Conservation (phyloP, 2,797 vertebrate species). For the Falco cherrug region DNA sequence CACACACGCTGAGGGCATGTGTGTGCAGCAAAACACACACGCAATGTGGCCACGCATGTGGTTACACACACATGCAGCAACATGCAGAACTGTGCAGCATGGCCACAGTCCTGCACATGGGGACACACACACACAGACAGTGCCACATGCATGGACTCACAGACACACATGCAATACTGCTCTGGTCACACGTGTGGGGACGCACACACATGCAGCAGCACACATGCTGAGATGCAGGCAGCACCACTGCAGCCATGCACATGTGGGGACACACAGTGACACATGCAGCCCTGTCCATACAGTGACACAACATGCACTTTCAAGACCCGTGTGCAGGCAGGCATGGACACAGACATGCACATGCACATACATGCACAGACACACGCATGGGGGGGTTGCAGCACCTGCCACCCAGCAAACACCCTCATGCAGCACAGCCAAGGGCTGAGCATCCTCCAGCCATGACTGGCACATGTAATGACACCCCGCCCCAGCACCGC, state of each 20-base stretch:
- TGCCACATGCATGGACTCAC: fast-evolving
- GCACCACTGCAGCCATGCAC: not conserved
- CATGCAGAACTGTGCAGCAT: fast-evolving
- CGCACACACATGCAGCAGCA: fast-evolving
- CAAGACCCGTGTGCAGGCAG: fast-evolving
- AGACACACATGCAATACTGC: not conserved
- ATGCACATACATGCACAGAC: too few relatives aligned
- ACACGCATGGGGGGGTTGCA: not conserved
- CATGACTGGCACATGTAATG: fast-evolving
- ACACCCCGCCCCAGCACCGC: not conserved
- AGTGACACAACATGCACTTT: not conserved
- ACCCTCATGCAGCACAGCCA: fast-evolving
- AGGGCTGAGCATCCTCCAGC: not conserved
- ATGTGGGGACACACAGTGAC: not conserved
- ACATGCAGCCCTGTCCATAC: fast-evolving
- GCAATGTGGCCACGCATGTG: not conserved
- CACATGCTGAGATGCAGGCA: too few relatives aligned
- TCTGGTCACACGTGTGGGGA: fast-evolving
- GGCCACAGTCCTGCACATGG: not conserved
- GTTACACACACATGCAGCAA: fast-evolving
- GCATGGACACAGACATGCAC: not conserved
- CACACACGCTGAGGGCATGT: not conserved
- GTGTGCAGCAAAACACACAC: not conserved
- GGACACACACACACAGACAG: fast-evolving
- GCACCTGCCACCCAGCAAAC: not conserved